Evolutionary conservation across 2,888 invertebrate species (phyloP), one percentile per base, ranked within the genome.

Genomic region (Adelognathus sp.): DNA sequence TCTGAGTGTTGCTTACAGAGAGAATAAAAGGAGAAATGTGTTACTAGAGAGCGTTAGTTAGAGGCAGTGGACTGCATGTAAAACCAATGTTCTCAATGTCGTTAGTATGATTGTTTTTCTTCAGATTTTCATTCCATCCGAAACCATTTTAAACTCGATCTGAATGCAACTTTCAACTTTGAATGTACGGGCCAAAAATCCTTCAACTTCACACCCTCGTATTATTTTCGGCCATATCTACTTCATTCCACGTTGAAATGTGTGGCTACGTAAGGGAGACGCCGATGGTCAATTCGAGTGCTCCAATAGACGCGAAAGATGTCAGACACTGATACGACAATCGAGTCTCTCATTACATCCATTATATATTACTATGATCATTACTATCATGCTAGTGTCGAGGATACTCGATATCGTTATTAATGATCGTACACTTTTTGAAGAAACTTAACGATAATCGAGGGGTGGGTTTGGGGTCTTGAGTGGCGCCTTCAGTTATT

Each of bases 401-500:
- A 66, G 36, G 64, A 66, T 66, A 73, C 44, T 66, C 44, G 73
- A 73, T 73, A 73, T 73, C 73, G 73, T 66, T 58, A 66, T 63
- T 56, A 66, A 64, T 73, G 64, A 73, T 58, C 56, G 46, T 72
- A 72, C 63, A 73, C 64, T 64, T 73, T 73, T 73, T 29, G 58
- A 66, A 50, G 64, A 63, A 72, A 73, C 66, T 73, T 66, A 73
- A 66, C 73, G 73, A 66, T 73, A 73, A 73, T 73, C 73, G 73
- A 73, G 58, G 73, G 64, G 64, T 66, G 73, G 73, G 64, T 73
- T 73, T 73, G 56, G 72, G 63, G 31, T 66, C 60, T 69, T 33
- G 75, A 61, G 61, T 75, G 67, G 75, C 75, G 75, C 75, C 75
- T 69, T 75, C 29, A 60, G 54, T 75, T 75, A 75, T 69, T 75